phyloP scores from a whole-genome alignment of 37 sponge, comb jelly and placozoan genomes.

The Oopsacas minuta region DNA sequence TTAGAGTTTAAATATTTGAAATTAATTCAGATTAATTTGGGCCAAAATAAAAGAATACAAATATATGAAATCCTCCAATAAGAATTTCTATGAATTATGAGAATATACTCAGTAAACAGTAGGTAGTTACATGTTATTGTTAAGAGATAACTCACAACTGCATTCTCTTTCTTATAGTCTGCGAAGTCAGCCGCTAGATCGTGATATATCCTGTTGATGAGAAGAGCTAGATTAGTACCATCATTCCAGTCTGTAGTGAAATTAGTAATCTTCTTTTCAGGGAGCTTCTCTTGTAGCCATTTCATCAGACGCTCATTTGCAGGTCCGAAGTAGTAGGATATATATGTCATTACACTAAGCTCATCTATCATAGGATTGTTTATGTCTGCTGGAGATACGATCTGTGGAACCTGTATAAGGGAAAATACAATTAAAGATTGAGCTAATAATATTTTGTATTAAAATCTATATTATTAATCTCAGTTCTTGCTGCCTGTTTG shows the following conservation, averaged over 20 bases:
- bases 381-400: slow-evolving; percentile 54
- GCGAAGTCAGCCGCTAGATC: slow-evolving; percentile 42
- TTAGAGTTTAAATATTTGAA: too few species aligned
- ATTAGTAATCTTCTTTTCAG: slow-evolving; percentile 54
- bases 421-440: background rate
- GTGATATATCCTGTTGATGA: slow-evolving; percentile 40
- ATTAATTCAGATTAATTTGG: too few species aligned
- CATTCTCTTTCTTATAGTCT: slow-evolving; percentile 35
- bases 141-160: slow-evolving; percentile 22
- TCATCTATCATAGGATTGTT: slow-evolving; percentile 55
- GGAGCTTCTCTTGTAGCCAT: slow-evolving; percentile 58
- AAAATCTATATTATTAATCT: too few species aligned
- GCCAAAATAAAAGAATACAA: too few species aligned
- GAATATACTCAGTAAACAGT: too few species aligned
- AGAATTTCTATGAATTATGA: too few species aligned
- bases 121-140: background rate
- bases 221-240: slow-evolving; percentile 61
- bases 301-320: slow-evolving; percentile 40
- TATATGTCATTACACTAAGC: slow-evolving; percentile 79
- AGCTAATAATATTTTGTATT: too few species aligned
- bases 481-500: too few species aligned
- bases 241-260: slow-evolving; percentile 72
- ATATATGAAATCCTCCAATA: too few species aligned
- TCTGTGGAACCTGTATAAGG: slow-evolving; percentile 29
- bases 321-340: slow-evolving; percentile 67